phyloP scores from a whole-genome alignment of 2,113 vertebrate species.

The Mesitornis unicolor region DNA sequence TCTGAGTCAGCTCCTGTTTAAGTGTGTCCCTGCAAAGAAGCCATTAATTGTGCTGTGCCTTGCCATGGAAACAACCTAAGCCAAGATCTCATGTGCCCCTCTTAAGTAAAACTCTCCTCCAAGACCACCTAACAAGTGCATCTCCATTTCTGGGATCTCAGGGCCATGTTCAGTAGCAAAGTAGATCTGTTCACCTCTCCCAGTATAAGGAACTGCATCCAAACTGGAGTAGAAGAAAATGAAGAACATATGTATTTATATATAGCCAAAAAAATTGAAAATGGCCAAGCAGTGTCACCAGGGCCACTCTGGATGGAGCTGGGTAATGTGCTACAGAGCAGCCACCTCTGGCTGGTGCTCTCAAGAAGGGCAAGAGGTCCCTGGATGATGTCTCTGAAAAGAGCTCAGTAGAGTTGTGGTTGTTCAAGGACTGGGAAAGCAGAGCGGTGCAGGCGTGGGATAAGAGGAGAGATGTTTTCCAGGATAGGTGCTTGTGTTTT shows the following conservation, averaged over 20 bases:
- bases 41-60: neutral
- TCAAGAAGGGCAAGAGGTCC: neutral
- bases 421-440: neutral
- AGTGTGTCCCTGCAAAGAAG: neutral
- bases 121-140: neutral
- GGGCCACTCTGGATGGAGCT: neutral
- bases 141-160: neutral
- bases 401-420: neutral
- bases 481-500: neutral
- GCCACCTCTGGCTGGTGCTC: neutral
- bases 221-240: neutral
- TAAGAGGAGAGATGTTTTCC: neutral
- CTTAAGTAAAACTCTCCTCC: neutral
- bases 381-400: neutral
- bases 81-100: neutral
- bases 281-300: neutral
- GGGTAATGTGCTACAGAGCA: neutral
- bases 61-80: neutral
- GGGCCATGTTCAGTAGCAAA: neutral
- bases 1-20: neutral
- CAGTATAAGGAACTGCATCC: neutral
- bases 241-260: neutral
- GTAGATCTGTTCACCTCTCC: neutral
- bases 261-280: neutral
- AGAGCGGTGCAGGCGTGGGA: neutral